phyloP scores from a whole-genome alignment of 2,797 vertebrate species.

The Hoplostethus atlanticus region DNA sequence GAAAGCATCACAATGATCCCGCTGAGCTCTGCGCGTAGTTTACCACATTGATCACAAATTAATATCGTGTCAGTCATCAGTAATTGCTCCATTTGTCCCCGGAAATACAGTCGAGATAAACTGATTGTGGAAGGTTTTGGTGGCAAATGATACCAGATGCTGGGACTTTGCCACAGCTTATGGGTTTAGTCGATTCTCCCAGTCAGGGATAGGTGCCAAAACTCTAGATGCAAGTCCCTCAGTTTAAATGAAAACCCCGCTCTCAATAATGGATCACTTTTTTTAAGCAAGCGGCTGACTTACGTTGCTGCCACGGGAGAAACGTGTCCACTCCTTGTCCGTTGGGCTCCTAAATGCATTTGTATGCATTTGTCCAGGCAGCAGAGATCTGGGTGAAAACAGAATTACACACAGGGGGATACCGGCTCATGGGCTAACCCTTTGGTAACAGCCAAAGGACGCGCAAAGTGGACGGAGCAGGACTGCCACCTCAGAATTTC shows the following conservation, averaged over 20 bases:
- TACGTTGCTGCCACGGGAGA: conserved; percentile 91
- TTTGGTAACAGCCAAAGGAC: conserved; percentile 74
- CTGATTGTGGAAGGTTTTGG: conserved; percentile 14
- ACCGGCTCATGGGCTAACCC: conserved; percentile 86
- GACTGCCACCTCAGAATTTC: conserved; percentile 75
- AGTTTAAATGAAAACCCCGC: not conserved
- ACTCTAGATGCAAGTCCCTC: conserved; percentile 15
- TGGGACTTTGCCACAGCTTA: not conserved
- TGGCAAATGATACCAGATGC: conserved; percentile 9
- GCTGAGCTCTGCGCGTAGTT: too few species aligned
- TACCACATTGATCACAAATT: too few species aligned
- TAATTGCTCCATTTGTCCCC: too few species aligned
- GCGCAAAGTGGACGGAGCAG: conserved; percentile 52
- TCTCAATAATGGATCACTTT: too few species aligned
- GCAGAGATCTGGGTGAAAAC: conserved; percentile 94
- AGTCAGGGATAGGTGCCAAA: conserved; percentile 42
- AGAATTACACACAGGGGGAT: conserved; percentile 87
- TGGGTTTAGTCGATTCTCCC: conserved; percentile 40
- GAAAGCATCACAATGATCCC: too few species aligned
- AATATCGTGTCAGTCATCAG: not conserved
- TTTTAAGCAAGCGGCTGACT: conserved; percentile 77
- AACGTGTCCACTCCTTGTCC: conserved; percentile 97
- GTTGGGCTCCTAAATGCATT: conserved; percentile 99
- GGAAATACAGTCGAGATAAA: not conserved
- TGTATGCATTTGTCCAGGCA: conserved; percentile 99